Conservation (phyloP, 2,888 invertebrate genomes). For the Leptothorax acervorum region DNA sequence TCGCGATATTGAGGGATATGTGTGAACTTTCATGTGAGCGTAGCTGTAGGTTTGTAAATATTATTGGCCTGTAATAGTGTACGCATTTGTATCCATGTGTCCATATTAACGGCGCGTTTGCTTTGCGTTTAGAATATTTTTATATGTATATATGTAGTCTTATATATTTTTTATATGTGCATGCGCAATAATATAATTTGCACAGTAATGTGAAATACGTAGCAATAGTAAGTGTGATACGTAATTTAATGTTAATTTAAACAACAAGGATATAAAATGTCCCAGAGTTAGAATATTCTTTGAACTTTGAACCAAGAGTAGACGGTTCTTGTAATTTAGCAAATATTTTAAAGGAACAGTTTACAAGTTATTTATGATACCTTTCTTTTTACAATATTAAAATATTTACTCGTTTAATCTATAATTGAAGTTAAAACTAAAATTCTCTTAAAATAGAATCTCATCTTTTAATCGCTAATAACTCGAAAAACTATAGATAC, state of each 20-base stretch:
- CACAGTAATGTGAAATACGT: background rate
- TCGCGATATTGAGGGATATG: background rate
- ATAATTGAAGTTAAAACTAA: background rate
- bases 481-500: background rate
- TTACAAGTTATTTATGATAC: background rate
- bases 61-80: background rate
- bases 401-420: background rate
- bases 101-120: background rate
- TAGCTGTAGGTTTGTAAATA: constrained; percentile 16
- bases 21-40: background rate
- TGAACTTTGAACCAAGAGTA: background rate
- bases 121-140: background rate
- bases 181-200: background rate
- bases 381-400: background rate
- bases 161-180: constrained; percentile 5
- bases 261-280: background rate
- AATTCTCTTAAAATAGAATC: background rate
- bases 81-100: background rate
- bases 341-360: background rate
- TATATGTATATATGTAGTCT: background rate
- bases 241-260: background rate
- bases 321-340: background rate
- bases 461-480: background rate
- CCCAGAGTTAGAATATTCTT: background rate
- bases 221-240: background rate